Percentiles rank a stretch among this genome's conserved stretches.
Evolutionary conservation across 1,140 invertebrate genomes (phyloP).

Genomic region (Spodoptera frugiperda): DNA sequence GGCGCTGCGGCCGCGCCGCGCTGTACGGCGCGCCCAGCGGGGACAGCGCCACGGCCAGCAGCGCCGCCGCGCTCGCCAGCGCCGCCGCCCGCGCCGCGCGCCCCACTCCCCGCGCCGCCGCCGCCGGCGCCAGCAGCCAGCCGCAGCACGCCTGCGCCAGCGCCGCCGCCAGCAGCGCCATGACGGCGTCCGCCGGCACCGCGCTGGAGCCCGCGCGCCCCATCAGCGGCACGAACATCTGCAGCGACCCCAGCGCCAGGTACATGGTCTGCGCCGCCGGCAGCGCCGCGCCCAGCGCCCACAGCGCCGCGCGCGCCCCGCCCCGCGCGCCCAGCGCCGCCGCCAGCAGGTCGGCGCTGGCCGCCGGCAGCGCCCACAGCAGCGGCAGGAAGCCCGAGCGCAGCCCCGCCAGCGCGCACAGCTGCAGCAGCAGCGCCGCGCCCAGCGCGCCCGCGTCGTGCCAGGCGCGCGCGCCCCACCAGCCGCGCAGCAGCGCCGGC

Average conservation of each 20-base stretch:
- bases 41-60: conserved; percentile 22
- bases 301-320: conserved; percentile 49
- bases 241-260: conserved; percentile 88
- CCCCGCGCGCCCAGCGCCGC: conserved; percentile 39
- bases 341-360: conserved; percentile 20
- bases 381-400: conserved; percentile 90
- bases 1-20: conserved; percentile 51
- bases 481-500: conserved; percentile 65
- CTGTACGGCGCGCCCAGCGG: conserved; percentile 54
- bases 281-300: conserved; percentile 83
- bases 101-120: conserved; percentile 30
- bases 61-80: neutral
- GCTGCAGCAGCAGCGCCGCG: conserved; percentile 84
- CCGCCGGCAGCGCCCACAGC: conserved; percentile 81
- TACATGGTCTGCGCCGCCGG: conserved; percentile 91
- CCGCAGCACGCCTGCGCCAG: conserved; percentile 58
- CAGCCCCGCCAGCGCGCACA: conserved; percentile 87
- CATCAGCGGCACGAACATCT: conserved; percentile 92
- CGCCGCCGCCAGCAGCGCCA: conserved; percentile 58
- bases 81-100: neutral
- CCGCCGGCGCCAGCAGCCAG: conserved; percentile 65
- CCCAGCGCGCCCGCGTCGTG: conserved; percentile 67
- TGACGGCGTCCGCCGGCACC: conserved; percentile 87
- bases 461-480: conserved; percentile 59
- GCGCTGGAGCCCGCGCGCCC: conserved; percentile 90